A percentile compares a stretch with the other conserved stretches of the same genome.
phyloP scores from a whole-genome alignment of 2,888 invertebrate genomes.

The Amiota minor region DNA sequence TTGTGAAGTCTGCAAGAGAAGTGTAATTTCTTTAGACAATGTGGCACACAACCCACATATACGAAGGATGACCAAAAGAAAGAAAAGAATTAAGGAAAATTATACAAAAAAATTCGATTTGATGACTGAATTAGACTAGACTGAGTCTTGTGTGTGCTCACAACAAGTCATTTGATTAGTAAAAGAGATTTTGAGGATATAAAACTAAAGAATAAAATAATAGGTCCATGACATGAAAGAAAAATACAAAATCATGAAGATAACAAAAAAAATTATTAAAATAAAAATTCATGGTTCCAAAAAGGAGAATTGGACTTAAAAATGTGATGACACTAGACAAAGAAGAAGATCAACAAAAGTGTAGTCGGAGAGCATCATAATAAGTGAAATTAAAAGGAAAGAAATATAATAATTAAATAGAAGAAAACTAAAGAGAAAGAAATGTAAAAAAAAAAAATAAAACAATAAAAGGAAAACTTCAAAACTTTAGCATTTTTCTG shows the following conservation, averaged over 20 bases:
- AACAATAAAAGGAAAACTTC: neutral
- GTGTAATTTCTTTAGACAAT: no score
- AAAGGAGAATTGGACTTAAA: neutral
- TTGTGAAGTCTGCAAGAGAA: no score
- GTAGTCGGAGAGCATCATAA: neutral
- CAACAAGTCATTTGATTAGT: no score
- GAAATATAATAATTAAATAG: neutral
- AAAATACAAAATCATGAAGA: neutral
- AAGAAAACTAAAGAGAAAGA: neutral
- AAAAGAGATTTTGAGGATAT: no score
- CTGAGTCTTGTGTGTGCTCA: no score
- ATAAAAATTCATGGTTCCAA: neutral
- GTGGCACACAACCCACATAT: no score
- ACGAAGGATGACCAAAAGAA: no score
- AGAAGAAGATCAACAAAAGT: neutral
- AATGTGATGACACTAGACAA: neutral
- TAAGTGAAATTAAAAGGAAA: neutral
- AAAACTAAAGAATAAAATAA: no score
- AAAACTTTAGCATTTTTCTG: neutral
- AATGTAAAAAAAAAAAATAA: neutral
- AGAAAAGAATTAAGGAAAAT: no score
- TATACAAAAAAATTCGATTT: no score
- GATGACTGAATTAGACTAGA: no score
- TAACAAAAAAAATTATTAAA: neutral
- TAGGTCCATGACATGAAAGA: no score